A percentile compares a stretch with the other conserved stretches of the same genome.
Evolutionary conservation across 2,113 vertebrate genomes (phyloP).

Genomic region (Syngnathoides biaculeatus): DNA sequence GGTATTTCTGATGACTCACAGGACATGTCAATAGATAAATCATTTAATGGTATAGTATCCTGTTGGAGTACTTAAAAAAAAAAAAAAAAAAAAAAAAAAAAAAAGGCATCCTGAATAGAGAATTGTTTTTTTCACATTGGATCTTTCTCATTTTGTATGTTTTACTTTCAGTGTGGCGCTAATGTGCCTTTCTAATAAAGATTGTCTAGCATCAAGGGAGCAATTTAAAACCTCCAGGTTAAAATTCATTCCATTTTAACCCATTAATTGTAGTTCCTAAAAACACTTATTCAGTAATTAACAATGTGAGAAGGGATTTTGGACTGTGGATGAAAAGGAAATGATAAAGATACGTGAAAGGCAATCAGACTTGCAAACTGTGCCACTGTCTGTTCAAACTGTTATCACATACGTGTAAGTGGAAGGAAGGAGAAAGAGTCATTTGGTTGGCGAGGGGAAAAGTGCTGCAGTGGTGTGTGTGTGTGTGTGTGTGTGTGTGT

Average conservation of each 20-base stretch:
- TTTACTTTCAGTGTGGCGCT: too few species aligned
- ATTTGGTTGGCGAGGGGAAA: slow-evolving; percentile 20
- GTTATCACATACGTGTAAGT: background rate
- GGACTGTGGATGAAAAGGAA: background rate
- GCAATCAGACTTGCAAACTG: background rate
- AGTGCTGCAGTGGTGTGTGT: background rate
- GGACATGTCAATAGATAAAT: background rate
- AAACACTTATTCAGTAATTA: background rate
- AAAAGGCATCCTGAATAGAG: too few species aligned
- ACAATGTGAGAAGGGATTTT: background rate
- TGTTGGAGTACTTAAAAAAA: background rate
- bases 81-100: too few species aligned
- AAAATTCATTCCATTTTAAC: background rate
- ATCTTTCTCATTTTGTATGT: too few species aligned
- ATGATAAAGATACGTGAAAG: background rate
- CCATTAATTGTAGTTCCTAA: too few species aligned
- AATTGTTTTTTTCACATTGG: too few species aligned
- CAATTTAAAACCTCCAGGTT: too few species aligned
- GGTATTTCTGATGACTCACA: background rate
- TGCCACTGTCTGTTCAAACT: background rate
- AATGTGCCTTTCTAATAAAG: too few species aligned
- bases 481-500: too few species aligned
- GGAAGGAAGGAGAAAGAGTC: slow-evolving; percentile 22
- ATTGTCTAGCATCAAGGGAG: too few species aligned
- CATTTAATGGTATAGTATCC: background rate